phyloP scores from a whole-genome alignment of 23 tunicate genomes.

The Botrylloides violaceus region DNA sequence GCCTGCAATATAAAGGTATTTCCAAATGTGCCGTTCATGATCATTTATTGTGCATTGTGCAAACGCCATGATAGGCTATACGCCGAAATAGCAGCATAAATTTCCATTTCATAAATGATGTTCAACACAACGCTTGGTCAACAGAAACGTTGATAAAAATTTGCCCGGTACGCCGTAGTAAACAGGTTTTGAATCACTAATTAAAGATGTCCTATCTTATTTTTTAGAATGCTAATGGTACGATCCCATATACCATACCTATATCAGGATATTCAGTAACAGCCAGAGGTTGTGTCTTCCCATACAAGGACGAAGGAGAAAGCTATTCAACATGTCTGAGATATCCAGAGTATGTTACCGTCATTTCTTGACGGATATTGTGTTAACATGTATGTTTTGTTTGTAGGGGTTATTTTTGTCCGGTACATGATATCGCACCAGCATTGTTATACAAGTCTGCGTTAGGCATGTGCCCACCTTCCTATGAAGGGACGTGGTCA shows the following conservation, averaged over 20 bases:
- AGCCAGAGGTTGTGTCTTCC: slow-evolving; percentile 35
- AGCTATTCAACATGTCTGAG: slow-evolving; percentile 27
- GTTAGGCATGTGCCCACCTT: slow-evolving; percentile 41
- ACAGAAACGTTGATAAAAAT: too few relatives aligned
- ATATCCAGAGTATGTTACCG: neutral
- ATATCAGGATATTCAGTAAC: neutral
- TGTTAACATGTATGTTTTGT: neutral
- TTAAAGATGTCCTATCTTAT: too few relatives aligned
- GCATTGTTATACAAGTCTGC: neutral
- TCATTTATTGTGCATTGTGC: too few relatives aligned
- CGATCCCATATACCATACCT: slow-evolving; percentile 66
- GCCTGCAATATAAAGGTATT: too few relatives aligned
- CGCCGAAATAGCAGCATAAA: too few relatives aligned
- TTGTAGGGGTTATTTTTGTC: slow-evolving; percentile 1
- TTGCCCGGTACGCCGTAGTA: too few relatives aligned
- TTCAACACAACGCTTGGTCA: too few relatives aligned
- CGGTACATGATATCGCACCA: too few relatives aligned
- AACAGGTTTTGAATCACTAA: too few relatives aligned
- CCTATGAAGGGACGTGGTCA: slow-evolving; percentile 47
- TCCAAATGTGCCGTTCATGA: too few relatives aligned
- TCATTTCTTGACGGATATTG: neutral
- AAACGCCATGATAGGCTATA: too few relatives aligned
- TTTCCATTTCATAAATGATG: too few relatives aligned
- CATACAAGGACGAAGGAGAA: slow-evolving; percentile 10
- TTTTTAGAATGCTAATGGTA: slow-evolving; percentile 3